phyloP scores from a whole-genome alignment of 2,113 vertebrate species.

The Clinocottus analis region DNA sequence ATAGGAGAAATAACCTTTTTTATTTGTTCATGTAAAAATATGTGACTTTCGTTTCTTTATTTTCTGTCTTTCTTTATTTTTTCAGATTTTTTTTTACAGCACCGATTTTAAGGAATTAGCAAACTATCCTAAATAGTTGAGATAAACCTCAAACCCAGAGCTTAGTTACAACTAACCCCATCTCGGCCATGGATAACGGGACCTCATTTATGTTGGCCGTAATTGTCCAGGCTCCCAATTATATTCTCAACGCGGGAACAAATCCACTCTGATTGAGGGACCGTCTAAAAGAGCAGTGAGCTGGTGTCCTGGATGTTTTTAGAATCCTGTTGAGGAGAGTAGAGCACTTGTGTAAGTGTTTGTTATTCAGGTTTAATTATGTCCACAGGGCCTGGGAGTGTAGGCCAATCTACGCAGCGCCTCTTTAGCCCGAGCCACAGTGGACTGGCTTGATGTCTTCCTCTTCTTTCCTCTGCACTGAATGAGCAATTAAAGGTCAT shows the following conservation, averaged over 20 bases:
- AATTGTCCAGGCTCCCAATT: slow-evolving; percentile 70
- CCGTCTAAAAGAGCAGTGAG: slow-evolving; percentile 60
- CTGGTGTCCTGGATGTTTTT: slow-evolving; percentile 78
- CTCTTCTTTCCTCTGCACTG: slow-evolving; percentile 80
- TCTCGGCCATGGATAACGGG: slow-evolving; percentile 47
- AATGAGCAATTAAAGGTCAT: slow-evolving; percentile 88
- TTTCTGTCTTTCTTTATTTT: too few relatives aligned
- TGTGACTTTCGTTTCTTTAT: too few relatives aligned
- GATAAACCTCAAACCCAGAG: slow-evolving; percentile 21
- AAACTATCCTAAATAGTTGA: slow-evolving; percentile 22
- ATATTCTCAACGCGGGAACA: slow-evolving; percentile 67
- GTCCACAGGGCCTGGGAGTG: slow-evolving; percentile 83
- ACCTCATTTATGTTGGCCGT: slow-evolving; percentile 65
- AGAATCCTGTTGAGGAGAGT: slow-evolving; percentile 70
- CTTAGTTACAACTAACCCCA: slow-evolving; percentile 41
- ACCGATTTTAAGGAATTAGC: neutral
- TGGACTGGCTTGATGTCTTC: slow-evolving; percentile 85
- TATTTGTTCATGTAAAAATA: neutral
- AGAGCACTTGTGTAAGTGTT: slow-evolving; percentile 80
- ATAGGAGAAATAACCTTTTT: neutral
- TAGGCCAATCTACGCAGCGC: slow-evolving; percentile 78
- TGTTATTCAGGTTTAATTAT: slow-evolving; percentile 88
- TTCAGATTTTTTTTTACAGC: neutral
- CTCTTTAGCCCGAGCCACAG: slow-evolving; percentile 82
- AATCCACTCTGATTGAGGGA: slow-evolving; percentile 73